A percentile compares a stretch with the other conserved stretches of the same genome.
phyloP scores from a whole-genome alignment of 2,888 invertebrate genomes.

The Habrosyne pyritoides region DNA sequence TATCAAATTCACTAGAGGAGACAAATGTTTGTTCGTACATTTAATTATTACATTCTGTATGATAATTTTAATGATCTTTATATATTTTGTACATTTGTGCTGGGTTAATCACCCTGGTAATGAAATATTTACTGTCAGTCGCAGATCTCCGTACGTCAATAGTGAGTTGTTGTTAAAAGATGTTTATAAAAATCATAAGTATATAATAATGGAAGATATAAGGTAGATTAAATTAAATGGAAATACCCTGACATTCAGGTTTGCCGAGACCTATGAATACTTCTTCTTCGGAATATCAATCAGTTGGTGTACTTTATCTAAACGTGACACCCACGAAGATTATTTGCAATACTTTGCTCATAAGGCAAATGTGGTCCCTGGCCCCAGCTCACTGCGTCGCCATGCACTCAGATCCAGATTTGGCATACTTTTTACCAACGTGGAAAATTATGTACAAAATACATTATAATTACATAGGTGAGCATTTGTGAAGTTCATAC shows the following conservation, averaged over 20 bases:
- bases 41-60: constrained; percentile 49
- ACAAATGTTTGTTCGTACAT: constrained; percentile 65
- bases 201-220: too few species aligned
- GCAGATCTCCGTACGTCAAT: constrained; percentile 17
- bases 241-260: not conserved
- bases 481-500: not conserved
- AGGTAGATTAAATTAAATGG: too few species aligned
- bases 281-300: constrained; percentile 1
- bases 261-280: not conserved
- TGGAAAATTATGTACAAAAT: constrained; percentile 54
- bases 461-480: constrained; percentile 22
- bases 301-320: constrained; percentile 45
- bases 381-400: constrained; percentile 58
- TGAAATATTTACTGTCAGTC: constrained; percentile 36
- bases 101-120: constrained; percentile 41
- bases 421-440: constrained; percentile 34
- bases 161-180: constrained; percentile 20
- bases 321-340: constrained; percentile 25
- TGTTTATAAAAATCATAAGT: not conserved
- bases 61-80: constrained; percentile 40
- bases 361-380: constrained; percentile 53
- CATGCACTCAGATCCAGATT: constrained; percentile 49
- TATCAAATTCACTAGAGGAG: constrained; percentile 63
- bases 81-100: constrained; percentile 55
- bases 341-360: constrained; percentile 49